A percentile compares a stretch with the other conserved stretches of the same genome.
Evolutionary conservation across 2,888 invertebrate genomes (phyloP).

Genomic region (Tanypteryx hageni): DNA sequence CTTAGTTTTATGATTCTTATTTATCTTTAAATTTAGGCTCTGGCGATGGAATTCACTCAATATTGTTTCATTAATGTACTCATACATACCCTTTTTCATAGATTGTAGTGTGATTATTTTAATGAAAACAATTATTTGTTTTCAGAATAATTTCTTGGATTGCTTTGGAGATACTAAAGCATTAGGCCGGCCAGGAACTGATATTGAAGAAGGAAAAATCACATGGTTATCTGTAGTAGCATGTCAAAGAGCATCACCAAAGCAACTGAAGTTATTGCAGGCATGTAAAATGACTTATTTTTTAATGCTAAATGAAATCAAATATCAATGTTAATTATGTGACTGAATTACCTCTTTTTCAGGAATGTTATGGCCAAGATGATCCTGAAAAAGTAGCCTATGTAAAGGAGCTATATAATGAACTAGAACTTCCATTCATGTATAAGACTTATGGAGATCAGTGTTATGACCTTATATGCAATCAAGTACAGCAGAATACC

Average conservation of each 20-base stretch:
- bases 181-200: slow-evolving; percentile 65
- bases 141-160: slow-evolving; percentile 73
- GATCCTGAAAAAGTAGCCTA: slow-evolving; percentile 70
- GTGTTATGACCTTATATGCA: slow-evolving; percentile 69
- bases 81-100: too few relatives aligned
- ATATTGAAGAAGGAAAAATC: slow-evolving; percentile 67
- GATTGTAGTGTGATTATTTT: too few relatives aligned
- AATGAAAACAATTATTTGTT: not conserved
- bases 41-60: too few relatives aligned
- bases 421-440: slow-evolving; percentile 70
- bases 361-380: slow-evolving; percentile 72
- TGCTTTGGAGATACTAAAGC: slow-evolving; percentile 76
- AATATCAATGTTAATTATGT: not conserved
- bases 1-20: too few relatives aligned
- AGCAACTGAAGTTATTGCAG: slow-evolving; percentile 65
- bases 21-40: too few relatives aligned
- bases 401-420: slow-evolving; percentile 72
- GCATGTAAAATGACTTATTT: not conserved
- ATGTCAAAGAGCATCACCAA: slow-evolving; percentile 67
- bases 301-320: slow-evolving; percentile 34
- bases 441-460: slow-evolving; percentile 71
- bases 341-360: slow-evolving; percentile 16
- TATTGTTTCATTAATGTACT: too few relatives aligned
- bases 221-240: slow-evolving; percentile 68
- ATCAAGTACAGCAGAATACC: slow-evolving; percentile 70